Percentiles rank a stretch among this genome's conserved stretches.
Evolutionary conservation across 2,888 invertebrate genomes (phyloP).

Genomic region (Bombylius discolor): DNA sequence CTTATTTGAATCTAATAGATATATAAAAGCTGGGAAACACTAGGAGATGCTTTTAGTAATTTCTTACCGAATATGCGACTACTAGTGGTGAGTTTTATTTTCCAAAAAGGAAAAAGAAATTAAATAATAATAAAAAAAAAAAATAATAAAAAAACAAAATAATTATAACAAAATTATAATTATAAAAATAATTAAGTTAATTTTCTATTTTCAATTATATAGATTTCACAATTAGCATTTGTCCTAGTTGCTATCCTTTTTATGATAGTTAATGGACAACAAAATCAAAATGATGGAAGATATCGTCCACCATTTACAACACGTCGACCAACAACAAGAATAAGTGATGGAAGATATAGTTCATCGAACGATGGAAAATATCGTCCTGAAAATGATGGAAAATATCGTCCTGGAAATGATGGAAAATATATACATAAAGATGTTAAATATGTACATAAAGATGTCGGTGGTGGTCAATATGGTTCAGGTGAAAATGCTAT

Average conservation of each 20-base stretch:
- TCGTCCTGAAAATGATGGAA: constrained; percentile 23
- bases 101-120: too few species aligned
- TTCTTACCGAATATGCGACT: not conserved
- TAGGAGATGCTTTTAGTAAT: not conserved
- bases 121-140: too few species aligned
- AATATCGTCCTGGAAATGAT: constrained; percentile 21
- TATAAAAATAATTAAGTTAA: too few species aligned
- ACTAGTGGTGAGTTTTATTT: not conserved
- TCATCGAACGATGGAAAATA: constrained; percentile 28
- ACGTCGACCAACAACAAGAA: constrained; percentile 3
- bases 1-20: not conserved
- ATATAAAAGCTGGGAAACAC: not conserved
- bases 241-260: not conserved
- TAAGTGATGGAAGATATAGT: constrained; percentile 29
- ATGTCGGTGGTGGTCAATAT: constrained; percentile 23
- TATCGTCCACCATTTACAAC: constrained; percentile 31
- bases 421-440: constrained; percentile 40
- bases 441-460: constrained; percentile 42
- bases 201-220: not conserved
- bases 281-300: constrained; percentile 33
- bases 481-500: constrained; percentile 20
- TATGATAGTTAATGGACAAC: not conserved
- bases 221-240: not conserved
- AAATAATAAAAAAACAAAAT: too few species aligned
- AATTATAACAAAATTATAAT: too few species aligned